A percentile compares a stretch with the other conserved stretches of the same genome.
Conservation (phyloP, 2,888 invertebrate genomes). For the Myopa tessellatipennis region DNA sequence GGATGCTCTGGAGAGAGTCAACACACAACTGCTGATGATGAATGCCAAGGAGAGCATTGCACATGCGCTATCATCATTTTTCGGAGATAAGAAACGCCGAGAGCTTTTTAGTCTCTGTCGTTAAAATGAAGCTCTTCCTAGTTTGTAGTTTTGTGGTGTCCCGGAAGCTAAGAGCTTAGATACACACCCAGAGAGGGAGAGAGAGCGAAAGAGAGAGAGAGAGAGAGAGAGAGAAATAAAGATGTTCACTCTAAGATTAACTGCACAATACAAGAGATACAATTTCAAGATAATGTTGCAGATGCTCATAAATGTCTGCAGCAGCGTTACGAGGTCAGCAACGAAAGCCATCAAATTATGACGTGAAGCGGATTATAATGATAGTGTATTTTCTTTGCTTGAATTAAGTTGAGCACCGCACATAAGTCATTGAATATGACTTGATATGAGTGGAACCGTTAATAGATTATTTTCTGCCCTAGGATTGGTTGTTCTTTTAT, state of each 20-base stretch:
- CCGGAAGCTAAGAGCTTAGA: background rate
- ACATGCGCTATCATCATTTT: no score
- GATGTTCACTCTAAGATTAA: background rate
- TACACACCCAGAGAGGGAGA: background rate
- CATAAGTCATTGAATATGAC: conserved; percentile 45
- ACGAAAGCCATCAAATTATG: conserved; percentile 5
- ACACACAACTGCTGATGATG: no score
- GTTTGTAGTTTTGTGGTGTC: conserved; percentile 29
- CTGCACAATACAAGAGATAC: conserved; percentile 18
- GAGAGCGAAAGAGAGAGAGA: background rate
- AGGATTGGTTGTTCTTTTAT: background rate
- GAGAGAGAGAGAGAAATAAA: background rate
- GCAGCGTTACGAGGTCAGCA: conserved; percentile 18
- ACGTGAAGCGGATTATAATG: conserved; percentile 1
- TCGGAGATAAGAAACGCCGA: no score
- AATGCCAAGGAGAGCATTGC: no score
- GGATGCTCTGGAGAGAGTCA: no score
- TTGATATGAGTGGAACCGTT: conserved; percentile 52
- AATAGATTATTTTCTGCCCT: conserved; percentile 41
- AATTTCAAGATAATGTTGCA: conserved; percentile 32
- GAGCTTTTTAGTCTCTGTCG: no score
- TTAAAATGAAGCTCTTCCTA: background rate
- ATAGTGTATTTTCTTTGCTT: background rate
- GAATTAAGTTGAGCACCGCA: background rate
- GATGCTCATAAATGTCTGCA: conserved; percentile 33